Percentiles rank a stretch among this genome's conserved stretches.
phyloP scores from a whole-genome alignment of 1,140 invertebrate genomes.

The Aphidius gifuensis region DNA sequence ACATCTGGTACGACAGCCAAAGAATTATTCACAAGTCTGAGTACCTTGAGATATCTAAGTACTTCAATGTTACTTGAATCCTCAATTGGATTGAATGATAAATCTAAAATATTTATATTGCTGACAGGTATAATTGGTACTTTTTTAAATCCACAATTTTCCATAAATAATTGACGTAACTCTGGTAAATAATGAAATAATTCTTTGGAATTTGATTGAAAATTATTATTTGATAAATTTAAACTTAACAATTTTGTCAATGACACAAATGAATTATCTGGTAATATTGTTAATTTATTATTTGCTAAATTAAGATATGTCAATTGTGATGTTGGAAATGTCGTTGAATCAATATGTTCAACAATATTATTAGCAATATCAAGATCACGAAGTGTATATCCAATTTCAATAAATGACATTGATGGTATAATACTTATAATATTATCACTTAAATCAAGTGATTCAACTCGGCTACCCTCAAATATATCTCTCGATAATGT shows the following conservation, averaged over 20 bases:
- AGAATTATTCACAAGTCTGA: conserved; percentile 67
- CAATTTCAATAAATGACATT: conserved; percentile 69
- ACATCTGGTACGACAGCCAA: conserved; percentile 63
- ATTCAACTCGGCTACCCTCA: conserved; percentile 74
- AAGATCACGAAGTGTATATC: conserved; percentile 71
- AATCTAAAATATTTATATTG: conserved; percentile 70
- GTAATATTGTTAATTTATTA: conserved; percentile 80
- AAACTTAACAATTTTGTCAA: conserved; percentile 73
- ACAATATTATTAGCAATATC: conserved; percentile 78
- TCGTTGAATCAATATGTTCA: conserved; percentile 83
- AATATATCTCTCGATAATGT: conserved; percentile 77
- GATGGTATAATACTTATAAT: conserved; percentile 73
- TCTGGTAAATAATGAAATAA: conserved; percentile 84
- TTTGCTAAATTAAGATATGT: conserved; percentile 74
- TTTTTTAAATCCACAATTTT: conserved; percentile 69
- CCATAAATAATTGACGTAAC: conserved; percentile 71
- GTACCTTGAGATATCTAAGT: conserved; percentile 64
- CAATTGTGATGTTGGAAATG: conserved; percentile 79
- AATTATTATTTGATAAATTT: conserved; percentile 76
- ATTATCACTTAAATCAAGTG: conserved; percentile 77
- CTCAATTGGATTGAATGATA: conserved; percentile 71
- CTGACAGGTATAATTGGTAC: conserved; percentile 70
- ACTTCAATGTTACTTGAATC: conserved; percentile 62
- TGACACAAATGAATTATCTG: conserved; percentile 85
- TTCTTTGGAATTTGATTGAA: conserved; percentile 84